phyloP scores from a whole-genome alignment of 2,888 invertebrate genomes.

The Platypus cylindrus region DNA sequence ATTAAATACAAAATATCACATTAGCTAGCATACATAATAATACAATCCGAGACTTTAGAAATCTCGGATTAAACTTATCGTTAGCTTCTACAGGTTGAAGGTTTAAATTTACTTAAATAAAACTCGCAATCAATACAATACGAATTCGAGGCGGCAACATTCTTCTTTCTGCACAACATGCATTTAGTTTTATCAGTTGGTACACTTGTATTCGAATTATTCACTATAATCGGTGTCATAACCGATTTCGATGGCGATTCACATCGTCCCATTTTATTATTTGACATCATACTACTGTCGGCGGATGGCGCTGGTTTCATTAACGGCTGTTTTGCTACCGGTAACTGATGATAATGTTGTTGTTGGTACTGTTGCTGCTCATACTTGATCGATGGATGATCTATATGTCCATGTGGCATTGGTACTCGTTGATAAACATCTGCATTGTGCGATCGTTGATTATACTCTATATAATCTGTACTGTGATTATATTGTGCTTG shows the following conservation, averaged over 20 bases:
- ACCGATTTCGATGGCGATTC: constrained; percentile 28
- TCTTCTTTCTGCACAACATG: constrained; percentile 77
- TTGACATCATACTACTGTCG: constrained; percentile 63
- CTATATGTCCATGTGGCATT: constrained; percentile 22
- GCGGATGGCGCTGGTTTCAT: constrained; percentile 59
- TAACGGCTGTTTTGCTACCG: constrained; percentile 47
- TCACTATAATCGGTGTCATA: constrained; percentile 32
- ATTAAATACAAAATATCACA: too few species aligned
- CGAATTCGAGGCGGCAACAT: constrained; percentile 60
- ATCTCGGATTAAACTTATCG: constrained; percentile 1
- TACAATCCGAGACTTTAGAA: constrained; percentile 1
- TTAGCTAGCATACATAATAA: too few species aligned
- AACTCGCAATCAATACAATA: constrained; percentile 88
- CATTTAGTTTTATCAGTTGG: constrained; percentile 53
- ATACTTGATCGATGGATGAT: constrained; percentile 20
- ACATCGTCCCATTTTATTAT: constrained; percentile 59
- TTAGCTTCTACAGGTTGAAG: constrained; percentile 35
- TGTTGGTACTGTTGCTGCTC: too few species aligned
- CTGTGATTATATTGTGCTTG: too few species aligned
- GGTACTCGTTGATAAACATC: constrained; percentile 28
- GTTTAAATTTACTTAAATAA: constrained; percentile 78
- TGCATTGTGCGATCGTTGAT: constrained; percentile 13
- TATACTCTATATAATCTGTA: constrained; percentile 15
- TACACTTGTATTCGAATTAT: constrained; percentile 31
- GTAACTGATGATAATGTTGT: constrained; percentile 53